phyloP scores from a whole-genome alignment of 2,888 invertebrate species.

The Plebejus anna region DNA sequence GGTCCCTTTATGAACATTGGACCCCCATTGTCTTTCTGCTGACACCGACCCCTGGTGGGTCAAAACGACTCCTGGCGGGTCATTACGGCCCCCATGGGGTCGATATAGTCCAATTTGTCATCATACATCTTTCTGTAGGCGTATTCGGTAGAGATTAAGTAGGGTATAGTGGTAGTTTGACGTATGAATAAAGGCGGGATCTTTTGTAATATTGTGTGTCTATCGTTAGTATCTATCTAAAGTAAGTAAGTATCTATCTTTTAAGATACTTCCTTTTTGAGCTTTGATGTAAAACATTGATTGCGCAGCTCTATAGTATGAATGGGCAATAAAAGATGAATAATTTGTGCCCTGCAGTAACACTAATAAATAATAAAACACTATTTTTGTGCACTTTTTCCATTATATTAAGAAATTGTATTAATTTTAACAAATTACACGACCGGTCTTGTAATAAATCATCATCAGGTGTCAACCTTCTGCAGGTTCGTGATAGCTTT shows the following conservation, averaged over 20 bases:
- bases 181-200: not conserved
- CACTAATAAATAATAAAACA: too few relatives aligned
- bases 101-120: conserved; percentile 8
- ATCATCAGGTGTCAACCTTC: too few relatives aligned
- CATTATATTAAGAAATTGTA: not conserved
- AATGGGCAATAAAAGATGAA: too few relatives aligned
- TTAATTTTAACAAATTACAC: too few relatives aligned
- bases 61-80: not conserved
- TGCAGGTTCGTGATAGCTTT: too few relatives aligned
- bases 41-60: not conserved
- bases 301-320: too few relatives aligned
- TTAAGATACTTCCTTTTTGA: too few relatives aligned
- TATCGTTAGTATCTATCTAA: too few relatives aligned
- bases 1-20: not conserved
- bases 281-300: too few relatives aligned
- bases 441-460: not conserved
- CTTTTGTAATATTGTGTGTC: not conserved
- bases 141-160: not conserved
- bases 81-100: not conserved
- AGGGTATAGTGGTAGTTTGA: not conserved
- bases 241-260: too few relatives aligned
- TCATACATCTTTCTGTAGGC: not conserved
- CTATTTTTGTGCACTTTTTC: too few relatives aligned
- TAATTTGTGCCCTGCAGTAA: too few relatives aligned
- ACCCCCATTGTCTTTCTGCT: not conserved